Evolutionary conservation across 1,140 invertebrate genomes (phyloP), one percentile per base, ranked within the genome.

Genomic region (Drosophila repletoides): DNA sequence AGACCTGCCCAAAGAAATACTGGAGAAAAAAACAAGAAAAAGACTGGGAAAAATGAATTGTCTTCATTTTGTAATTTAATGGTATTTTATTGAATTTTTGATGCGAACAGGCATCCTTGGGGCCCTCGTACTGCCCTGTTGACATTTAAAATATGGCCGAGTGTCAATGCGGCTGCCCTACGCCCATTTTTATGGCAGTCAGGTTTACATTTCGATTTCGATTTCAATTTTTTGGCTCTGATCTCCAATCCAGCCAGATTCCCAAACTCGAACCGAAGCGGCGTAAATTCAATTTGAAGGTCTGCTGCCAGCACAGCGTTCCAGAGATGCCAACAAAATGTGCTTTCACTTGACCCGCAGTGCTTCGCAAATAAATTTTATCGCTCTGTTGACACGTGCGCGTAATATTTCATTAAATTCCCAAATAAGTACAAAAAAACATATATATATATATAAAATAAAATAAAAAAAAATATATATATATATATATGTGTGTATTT

Each of bases 21-120:
- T 45, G 36, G 24, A 69, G 55, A 22, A 52, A 63, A 52, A 55
- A 63, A 28, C 24, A 51, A 58, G 26, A 9, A 6, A 26, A 49
- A 55, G 49, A 21, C 28, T 49, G 48, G 22, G 40, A 48, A 58
- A 84, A 84, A 75, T 76, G 80, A 86, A 86, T 88, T 83, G 84
- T 88, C 84, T 88, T 88, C 84, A 88, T 88, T 88, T 88, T 88
- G 72, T 88, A 88, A 88, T 88, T 83, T 88, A 88, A 88, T 88
- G 84, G 77, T 88, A 88, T 88, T 88, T 88, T 83, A 88, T 83
- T 88, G 84, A 79, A 83, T 87, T 87, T 87, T 71, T 83, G 74
- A 83, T 79, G 75, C 75, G 72, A 67, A 48, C 52, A 66, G 72
- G 63, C 72, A 79, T 84, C 79, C 79, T 86, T 84, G 79, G 80